These are phyloP conservation scores for Takifugu ocellatus DNA, from an alignment of 2,797 vertebrate species.

Conservation along the genomic window DNA sequence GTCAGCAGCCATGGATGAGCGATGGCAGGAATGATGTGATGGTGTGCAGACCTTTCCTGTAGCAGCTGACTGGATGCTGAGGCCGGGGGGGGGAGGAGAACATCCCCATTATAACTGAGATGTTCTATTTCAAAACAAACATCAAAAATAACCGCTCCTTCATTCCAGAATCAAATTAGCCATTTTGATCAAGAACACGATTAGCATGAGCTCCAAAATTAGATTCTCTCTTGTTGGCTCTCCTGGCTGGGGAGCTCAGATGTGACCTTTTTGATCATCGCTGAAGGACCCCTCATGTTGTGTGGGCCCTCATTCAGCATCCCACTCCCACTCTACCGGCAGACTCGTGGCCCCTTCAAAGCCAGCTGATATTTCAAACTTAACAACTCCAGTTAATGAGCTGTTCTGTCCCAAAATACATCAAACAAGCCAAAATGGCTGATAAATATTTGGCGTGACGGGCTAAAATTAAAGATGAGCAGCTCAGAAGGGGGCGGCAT, in stretches of 20 bases:
- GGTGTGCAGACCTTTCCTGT: conserved; percentile 14
- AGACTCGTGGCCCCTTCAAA: conserved; percentile 5
- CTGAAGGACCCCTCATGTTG: conserved; percentile 39
- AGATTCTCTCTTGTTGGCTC: conserved; percentile 15
- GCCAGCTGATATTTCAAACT: too few relatives aligned
- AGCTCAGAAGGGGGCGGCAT: too few relatives aligned
- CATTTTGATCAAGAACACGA: conserved; percentile 50
- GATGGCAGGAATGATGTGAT: conserved; percentile 17
- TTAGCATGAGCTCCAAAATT: conserved; percentile 45
- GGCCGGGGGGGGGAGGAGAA: neutral
- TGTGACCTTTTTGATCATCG: conserved; percentile 49
- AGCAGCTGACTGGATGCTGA: conserved; percentile 30
- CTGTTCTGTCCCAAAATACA: too few relatives aligned
- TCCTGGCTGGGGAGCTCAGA: conserved; percentile 27
- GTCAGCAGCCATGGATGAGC: conserved; percentile 13
- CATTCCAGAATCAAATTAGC: conserved; percentile 39
- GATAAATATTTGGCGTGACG: too few relatives aligned
- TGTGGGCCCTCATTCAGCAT: neutral
- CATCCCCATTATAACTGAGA: too few relatives aligned
- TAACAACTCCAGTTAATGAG: too few relatives aligned
- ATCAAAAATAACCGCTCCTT: conserved; percentile 28
- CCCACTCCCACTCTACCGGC: conserved; percentile 11
- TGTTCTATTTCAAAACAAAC: too few relatives aligned
- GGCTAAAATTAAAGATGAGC: too few relatives aligned
- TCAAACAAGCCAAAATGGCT: too few relatives aligned